Evolutionary conservation across 1,140 invertebrate species (phyloP), one percentile per base, ranked within the genome.

Genomic region (Magallana angulata): DNA sequence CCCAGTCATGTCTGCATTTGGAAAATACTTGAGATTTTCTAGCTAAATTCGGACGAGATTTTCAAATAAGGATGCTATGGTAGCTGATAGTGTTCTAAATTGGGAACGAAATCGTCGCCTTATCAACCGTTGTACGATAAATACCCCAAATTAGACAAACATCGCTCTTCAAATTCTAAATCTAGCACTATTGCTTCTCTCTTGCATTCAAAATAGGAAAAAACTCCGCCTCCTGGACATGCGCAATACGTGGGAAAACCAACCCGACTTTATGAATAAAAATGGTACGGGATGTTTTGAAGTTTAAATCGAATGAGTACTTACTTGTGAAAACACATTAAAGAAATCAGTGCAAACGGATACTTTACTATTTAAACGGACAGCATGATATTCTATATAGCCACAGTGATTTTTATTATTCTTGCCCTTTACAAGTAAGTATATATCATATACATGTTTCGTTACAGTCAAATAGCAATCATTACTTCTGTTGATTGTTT

Each of bases 341-440:
- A 76, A 76, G 68, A 9, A 76, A 76, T 12, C 12, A 36, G 24
- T 76, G 24, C 18, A 76, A 11, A 36, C 24, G 24, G 60, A 64
- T 14, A 30, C 36, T 76, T 76, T 30, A 30, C 7, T 30, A 8
- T 76, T 8, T 76, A 12, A 30, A 62, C 24, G 24, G 30, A 76
- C 68, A 76, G 30, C 68, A 76, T 76, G 68, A 76, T 76, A 76
- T 30, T 30, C 57, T 82, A 30, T n/a, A 82, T 82, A 57, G n/a
- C 57, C 6, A 82, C 57, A 57, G 48, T 18, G n/a, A n/a, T 82
- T 57, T 4, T 57, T 8, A 16, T 82, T 7, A 56, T 56, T n/a
- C 8, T 82, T 11, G 48, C 81, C 1, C 48, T 82, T 7, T 82
- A 18, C 14, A 56, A 82, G 57, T 82, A 82, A 57, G 48, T 82